Conservation (phyloP, 2,888 invertebrate species). For the Drosophila koepferae region DNA sequence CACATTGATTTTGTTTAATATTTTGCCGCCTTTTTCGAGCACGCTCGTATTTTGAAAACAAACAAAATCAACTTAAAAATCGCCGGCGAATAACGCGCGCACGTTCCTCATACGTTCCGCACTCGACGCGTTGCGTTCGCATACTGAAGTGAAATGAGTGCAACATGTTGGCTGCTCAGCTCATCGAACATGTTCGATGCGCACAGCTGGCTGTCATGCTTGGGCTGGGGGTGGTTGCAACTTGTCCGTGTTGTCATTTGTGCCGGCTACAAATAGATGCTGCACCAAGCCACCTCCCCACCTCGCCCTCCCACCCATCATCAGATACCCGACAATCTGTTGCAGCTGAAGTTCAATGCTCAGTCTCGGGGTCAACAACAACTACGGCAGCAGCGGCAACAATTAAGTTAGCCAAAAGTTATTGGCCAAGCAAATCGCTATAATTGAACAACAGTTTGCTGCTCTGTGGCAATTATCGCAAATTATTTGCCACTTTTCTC, state of each 20-base stretch:
- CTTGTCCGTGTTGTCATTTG: slow-evolving; percentile 13
- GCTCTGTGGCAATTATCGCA: slow-evolving; percentile 60
- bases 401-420: slow-evolving; percentile 66
- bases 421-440: slow-evolving; percentile 65
- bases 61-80: slow-evolving; percentile 50
- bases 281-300: background rate
- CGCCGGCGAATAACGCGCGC: slow-evolving; percentile 36
- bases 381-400: slow-evolving; percentile 6
- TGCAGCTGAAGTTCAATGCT: slow-evolving; percentile 64
- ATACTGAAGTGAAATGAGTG: slow-evolving; percentile 32
- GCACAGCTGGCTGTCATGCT: slow-evolving; percentile 25
- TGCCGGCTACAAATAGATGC: slow-evolving; percentile 54
- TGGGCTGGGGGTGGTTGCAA: slow-evolving; percentile 21
- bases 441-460: slow-evolving; percentile 62
- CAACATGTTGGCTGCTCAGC: slow-evolving; percentile 12
- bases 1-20: slow-evolving; percentile 2
- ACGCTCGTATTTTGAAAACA: slow-evolving; percentile 37
- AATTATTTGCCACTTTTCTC: slow-evolving; percentile 42
- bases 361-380: slow-evolving; percentile 50
- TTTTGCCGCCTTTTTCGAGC: slow-evolving; percentile 58
- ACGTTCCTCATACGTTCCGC: slow-evolving; percentile 21
- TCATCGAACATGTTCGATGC: slow-evolving; percentile 28
- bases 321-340: background rate
- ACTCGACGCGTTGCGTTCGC: slow-evolving; percentile 41
- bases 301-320: background rate